These are phyloP conservation scores for Venturia canescens DNA, from an alignment of 1,140 invertebrate species.

Conservation along the genomic window DNA sequence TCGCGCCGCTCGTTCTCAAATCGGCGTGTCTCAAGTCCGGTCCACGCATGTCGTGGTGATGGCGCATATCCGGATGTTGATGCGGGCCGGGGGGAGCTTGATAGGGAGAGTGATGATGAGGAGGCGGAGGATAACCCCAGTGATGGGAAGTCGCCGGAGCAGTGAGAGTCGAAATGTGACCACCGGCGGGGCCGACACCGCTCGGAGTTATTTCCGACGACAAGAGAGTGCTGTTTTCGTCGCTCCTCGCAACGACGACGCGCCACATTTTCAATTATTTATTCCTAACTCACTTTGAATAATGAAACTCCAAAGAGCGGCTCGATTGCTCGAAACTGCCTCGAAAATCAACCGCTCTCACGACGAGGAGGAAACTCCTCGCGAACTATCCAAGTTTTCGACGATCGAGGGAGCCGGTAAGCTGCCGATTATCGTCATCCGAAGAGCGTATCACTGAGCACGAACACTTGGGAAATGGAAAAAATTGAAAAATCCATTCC, in stretches of 20 bases:
- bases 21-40: conserved; percentile 57
- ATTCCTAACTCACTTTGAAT: neutral
- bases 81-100: conserved; percentile 50
- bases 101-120: conserved; percentile 64
- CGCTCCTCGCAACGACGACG: conserved; percentile 76
- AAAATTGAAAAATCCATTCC: too few relatives aligned
- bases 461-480: too few relatives aligned
- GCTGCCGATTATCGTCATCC: too few relatives aligned
- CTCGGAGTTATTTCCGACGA: conserved; percentile 71
- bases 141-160: conserved; percentile 69
- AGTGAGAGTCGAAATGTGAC: conserved; percentile 63
- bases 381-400: too few relatives aligned
- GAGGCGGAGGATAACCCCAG: conserved; percentile 70
- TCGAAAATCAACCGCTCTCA: neutral
- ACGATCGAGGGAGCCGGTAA: too few relatives aligned
- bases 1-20: conserved; percentile 2
- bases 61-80: conserved; percentile 60
- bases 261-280: conserved; percentile 73
- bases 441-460: too few relatives aligned
- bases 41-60: conserved; percentile 68
- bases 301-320: neutral
- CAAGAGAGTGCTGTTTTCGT: conserved; percentile 73
- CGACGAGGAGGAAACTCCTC: neutral
- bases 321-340: neutral
- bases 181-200: conserved; percentile 55